Evolutionary conservation across 2,797 vertebrate species (phyloP).

Genomic region (Sebastes melanostomus): DNA sequence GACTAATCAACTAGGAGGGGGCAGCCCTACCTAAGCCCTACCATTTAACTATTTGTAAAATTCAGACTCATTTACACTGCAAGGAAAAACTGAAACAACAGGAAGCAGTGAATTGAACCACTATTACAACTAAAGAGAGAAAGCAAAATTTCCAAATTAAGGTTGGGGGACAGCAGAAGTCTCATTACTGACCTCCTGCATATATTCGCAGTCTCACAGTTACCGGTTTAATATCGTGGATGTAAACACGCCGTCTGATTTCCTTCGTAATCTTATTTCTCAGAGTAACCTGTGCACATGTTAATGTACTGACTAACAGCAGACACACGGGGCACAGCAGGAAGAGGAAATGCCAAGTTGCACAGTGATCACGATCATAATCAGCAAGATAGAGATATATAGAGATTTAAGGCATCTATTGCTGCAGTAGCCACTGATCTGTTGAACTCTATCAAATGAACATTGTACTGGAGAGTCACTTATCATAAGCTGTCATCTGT

Average conservation of each 20-base stretch:
- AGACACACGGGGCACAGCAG: background rate
- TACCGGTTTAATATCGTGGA: background rate
- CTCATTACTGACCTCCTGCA: background rate
- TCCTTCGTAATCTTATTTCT: background rate
- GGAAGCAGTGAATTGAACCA: background rate
- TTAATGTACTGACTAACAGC: background rate
- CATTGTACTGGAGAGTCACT: background rate
- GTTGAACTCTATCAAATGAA: background rate
- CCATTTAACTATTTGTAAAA: background rate
- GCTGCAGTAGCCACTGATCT: background rate
- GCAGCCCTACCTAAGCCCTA: background rate
- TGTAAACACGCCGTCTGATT: background rate
- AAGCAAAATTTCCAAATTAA: background rate
- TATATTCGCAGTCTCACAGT: too few species aligned
- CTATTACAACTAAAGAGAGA: background rate
- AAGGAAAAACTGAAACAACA: background rate
- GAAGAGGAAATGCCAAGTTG: background rate
- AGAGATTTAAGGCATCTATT: background rate
- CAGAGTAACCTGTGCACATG: background rate
- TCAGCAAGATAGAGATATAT: background rate
- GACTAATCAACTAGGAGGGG: too few species aligned
- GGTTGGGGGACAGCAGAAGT: background rate
- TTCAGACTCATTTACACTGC: background rate
- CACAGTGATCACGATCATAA: background rate
- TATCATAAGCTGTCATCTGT: background rate